phyloP scores from a whole-genome alignment of 2,113 vertebrate species.

The Scomber scombrus region DNA sequence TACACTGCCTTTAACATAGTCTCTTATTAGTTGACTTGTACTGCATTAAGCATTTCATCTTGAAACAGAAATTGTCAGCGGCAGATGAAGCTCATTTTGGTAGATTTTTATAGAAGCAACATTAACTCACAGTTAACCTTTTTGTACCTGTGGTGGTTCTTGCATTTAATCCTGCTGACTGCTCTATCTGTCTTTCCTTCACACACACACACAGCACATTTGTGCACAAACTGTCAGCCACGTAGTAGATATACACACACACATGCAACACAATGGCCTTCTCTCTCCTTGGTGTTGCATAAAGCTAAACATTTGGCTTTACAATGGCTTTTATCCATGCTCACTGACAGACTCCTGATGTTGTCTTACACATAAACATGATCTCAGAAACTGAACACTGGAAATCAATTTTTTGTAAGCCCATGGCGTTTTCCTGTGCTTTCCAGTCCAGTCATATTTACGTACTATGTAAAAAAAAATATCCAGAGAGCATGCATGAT shows the following conservation, averaged over 20 bases:
- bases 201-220: background rate
- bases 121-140: slow-evolving; percentile 4
- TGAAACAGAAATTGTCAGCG: background rate
- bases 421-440: slow-evolving; percentile 31
- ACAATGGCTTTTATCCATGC: background rate
- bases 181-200: background rate
- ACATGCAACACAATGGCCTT: slow-evolving; percentile 60
- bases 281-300: slow-evolving; percentile 34
- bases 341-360: background rate
- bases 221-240: slow-evolving; percentile 10
- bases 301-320: slow-evolving; percentile 31
- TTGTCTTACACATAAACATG: background rate
- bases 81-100: slow-evolving; percentile 17
- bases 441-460: slow-evolving; percentile 14
- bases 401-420: slow-evolving; percentile 31
- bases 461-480: slow-evolving; percentile 15
- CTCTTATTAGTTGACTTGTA: background rate
- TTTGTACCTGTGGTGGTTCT: slow-evolving; percentile 31
- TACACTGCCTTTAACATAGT: background rate
- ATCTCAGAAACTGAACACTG: slow-evolving; percentile 25
- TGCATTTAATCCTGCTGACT: slow-evolving; percentile 19
- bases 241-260: background rate
- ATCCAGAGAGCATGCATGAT: slow-evolving; percentile 19
- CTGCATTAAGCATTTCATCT: background rate
- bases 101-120: slow-evolving; percentile 6